Percentiles rank a stretch among this genome's conserved stretches.
These are phyloP conservation scores for Vicugna pacos DNA, from an alignment of 2,113 vertebrate species.

Conservation along the genomic window DNA sequence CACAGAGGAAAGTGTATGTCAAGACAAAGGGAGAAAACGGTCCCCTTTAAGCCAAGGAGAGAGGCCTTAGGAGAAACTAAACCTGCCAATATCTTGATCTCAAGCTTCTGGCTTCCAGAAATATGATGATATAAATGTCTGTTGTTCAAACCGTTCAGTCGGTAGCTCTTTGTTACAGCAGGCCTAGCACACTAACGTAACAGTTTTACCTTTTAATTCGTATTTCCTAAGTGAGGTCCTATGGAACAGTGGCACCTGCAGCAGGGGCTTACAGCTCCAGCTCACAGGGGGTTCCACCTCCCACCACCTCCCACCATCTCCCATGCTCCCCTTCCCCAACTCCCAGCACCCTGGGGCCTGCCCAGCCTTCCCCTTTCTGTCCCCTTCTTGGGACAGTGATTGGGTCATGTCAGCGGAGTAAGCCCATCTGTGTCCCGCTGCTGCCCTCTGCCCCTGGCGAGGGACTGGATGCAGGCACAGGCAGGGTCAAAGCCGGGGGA, in stretches of 20 bases:
- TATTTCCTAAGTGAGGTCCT: not conserved
- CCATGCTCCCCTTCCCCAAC: accelerated
- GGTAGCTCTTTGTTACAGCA: not conserved
- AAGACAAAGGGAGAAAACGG: not conserved
- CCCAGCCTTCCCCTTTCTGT: not conserved
- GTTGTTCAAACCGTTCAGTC: not conserved
- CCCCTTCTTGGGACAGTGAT: not conserved
- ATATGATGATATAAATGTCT: not conserved
- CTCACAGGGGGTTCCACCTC: not conserved
- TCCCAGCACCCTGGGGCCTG: too few species aligned
- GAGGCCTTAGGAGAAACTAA: not conserved
- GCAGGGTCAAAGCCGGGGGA: not conserved
- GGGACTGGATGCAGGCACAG: not conserved
- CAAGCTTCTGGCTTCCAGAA: not conserved
- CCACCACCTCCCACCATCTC: not conserved
- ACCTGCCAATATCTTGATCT: not conserved
- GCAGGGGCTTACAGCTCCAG: not conserved
- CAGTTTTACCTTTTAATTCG: not conserved
- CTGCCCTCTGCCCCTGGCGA: not conserved
- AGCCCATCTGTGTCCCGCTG: too few species aligned
- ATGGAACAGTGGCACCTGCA: not conserved
- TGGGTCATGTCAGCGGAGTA: not conserved
- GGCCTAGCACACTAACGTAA: not conserved
- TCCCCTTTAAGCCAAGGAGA: not conserved
- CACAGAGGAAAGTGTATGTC: not conserved